Evolutionary conservation across 1,140 invertebrate species (phyloP).

Genomic region (Drosophila kohkoa): DNA sequence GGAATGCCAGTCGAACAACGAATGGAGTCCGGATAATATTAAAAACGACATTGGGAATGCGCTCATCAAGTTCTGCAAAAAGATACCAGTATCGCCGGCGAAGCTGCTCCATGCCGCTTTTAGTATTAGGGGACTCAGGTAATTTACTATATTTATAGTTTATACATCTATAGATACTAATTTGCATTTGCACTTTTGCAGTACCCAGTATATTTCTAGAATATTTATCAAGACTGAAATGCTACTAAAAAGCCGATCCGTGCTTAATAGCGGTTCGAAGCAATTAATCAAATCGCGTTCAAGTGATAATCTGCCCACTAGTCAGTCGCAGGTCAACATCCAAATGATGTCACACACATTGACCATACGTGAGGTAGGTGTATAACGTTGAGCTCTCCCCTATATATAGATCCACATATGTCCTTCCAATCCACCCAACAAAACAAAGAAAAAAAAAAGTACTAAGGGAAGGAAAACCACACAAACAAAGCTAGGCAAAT

Average conservation of each 20-base stretch:
- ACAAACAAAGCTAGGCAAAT: constrained; percentile 29
- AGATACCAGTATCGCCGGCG: constrained; percentile 94
- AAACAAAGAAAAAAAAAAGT: neutral
- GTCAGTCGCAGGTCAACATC: constrained; percentile 96
- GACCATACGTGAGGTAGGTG: constrained; percentile 94
- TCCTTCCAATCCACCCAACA: constrained; percentile 11
- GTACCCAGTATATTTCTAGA: constrained; percentile 95
- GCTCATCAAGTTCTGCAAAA: constrained; percentile 93
- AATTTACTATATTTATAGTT: no score
- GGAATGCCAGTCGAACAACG: constrained; percentile 89
- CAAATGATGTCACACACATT: constrained; percentile 97
- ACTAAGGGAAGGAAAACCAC: neutral
- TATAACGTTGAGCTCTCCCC: constrained; percentile 6
- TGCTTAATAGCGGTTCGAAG: constrained; percentile 88
- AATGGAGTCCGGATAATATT: constrained; percentile 92
- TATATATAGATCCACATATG: constrained; percentile 8
- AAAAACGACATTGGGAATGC: constrained; percentile 93
- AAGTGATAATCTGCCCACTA: constrained; percentile 94
- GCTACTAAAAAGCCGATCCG: constrained; percentile 92
- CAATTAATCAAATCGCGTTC: constrained; percentile 91
- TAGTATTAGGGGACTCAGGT: constrained; percentile 94
- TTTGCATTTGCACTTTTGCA: constrained; percentile 78
- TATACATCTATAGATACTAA: no score
- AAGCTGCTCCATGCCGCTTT: constrained; percentile 96
- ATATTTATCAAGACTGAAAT: constrained; percentile 97